Conservation (phyloP, 1,140 invertebrate genomes). For the Nomia melanderi region DNA sequence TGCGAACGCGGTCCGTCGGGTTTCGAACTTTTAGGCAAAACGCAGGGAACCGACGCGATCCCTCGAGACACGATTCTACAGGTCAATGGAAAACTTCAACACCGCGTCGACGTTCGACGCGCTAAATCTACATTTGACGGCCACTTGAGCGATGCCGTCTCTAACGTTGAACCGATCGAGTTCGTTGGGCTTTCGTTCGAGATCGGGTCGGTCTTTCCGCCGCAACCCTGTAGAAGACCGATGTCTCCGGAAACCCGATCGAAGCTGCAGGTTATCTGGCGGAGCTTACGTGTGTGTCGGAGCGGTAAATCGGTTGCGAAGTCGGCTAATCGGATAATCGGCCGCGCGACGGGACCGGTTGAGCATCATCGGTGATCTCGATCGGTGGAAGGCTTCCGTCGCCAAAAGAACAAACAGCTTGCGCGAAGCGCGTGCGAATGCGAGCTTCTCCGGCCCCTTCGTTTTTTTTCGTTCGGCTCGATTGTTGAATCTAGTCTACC, state of each 20-base stretch:
- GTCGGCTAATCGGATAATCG: background rate
- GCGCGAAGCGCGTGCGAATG: background rate
- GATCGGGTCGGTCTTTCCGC: no score
- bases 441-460: background rate
- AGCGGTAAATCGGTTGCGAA: background rate
- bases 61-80: no score
- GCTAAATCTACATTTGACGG: no score
- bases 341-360: background rate
- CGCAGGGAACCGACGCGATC: no score
- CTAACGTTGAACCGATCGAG: no score
- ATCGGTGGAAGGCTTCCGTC: conserved; percentile 6
- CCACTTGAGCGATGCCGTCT: no score
- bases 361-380: conserved; percentile 11
- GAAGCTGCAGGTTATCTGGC: background rate
- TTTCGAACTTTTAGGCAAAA: no score
- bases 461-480: background rate
- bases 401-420: background rate
- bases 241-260: background rate
- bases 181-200: no score
- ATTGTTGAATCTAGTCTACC: background rate
- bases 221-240: no score
- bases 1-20: no score
- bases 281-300: background rate
- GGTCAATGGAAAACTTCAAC: no score
- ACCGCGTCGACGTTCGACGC: no score